These are phyloP conservation scores for Mustela lutreola DNA, from an alignment of 2,113 vertebrate species.

Conservation along the genomic window DNA sequence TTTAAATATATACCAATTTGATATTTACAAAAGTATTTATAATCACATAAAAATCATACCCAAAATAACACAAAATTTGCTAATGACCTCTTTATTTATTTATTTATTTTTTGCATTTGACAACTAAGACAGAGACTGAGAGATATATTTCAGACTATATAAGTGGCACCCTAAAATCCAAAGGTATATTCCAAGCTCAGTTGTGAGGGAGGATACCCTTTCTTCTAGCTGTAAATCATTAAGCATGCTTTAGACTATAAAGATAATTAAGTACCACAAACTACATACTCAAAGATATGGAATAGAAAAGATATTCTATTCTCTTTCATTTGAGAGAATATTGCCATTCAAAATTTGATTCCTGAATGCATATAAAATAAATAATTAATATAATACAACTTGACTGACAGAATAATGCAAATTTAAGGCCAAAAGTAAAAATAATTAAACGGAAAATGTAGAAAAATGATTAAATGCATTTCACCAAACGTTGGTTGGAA, in stretches of 20 bases:
- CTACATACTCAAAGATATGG: background rate
- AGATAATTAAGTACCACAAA: conserved; percentile 27
- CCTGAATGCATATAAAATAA: conserved; percentile 24
- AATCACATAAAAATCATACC: background rate
- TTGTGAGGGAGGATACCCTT: background rate
- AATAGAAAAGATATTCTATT: background rate
- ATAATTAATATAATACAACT: background rate
- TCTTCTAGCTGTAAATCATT: background rate
- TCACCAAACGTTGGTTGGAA: background rate
- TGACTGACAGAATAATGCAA: background rate
- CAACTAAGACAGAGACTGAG: background rate
- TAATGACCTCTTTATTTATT: background rate
- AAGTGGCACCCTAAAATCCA: background rate
- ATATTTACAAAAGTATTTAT: background rate
- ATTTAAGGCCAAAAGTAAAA: conserved; percentile 34
- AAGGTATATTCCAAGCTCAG: background rate
- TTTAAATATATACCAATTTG: background rate
- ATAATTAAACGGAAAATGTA: background rate
- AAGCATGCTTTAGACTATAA: background rate
- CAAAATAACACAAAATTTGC: background rate
- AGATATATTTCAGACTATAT: conserved; percentile 23
- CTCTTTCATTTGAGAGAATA: background rate
- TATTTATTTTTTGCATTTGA: background rate
- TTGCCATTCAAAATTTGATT: conserved; percentile 21
- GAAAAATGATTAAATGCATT: background rate